phyloP scores from a whole-genome alignment of 2,797 vertebrate genomes.

The Helarctos malayanus region DNA sequence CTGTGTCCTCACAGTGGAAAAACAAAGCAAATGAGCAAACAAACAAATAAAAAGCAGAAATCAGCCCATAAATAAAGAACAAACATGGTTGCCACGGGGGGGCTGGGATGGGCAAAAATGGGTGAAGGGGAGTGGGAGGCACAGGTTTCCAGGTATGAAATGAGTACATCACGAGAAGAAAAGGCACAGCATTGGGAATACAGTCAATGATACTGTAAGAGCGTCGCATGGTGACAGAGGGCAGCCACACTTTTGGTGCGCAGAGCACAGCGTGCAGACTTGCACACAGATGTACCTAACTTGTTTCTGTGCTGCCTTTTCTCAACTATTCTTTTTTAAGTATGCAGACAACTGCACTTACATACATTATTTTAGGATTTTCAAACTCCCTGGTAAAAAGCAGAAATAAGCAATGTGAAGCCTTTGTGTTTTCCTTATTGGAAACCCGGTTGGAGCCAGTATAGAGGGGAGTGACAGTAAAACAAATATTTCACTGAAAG shows the following conservation, averaged over 20 bases:
- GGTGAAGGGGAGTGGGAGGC: not conserved
- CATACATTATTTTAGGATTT: not conserved
- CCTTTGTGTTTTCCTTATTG: not conserved
- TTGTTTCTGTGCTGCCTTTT: constrained; percentile 11
- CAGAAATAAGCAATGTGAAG: not conserved
- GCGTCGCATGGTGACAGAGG: not conserved
- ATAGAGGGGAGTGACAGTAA: not conserved
- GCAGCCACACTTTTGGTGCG: not conserved
- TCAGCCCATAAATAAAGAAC: not conserved
- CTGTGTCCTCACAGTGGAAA: not conserved
- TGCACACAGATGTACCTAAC: not conserved
- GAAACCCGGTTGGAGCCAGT: not conserved
- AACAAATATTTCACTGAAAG: not conserved
- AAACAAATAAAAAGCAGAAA: not conserved
- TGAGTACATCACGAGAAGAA: not conserved
- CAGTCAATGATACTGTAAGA: not conserved
- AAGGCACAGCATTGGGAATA: not conserved
- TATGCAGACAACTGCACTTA: not conserved
- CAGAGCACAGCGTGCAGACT: not conserved
- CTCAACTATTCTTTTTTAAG: not conserved
- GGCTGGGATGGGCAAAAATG: not conserved
- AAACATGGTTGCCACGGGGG: not conserved
- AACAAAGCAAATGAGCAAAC: not conserved
- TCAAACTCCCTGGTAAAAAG: constrained; percentile 40
- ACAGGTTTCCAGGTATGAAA: not conserved